Percentiles rank a stretch among this genome's conserved stretches.
Conservation (phyloP, 2,797 vertebrate genomes). For the Anguilla pacifica region DNA sequence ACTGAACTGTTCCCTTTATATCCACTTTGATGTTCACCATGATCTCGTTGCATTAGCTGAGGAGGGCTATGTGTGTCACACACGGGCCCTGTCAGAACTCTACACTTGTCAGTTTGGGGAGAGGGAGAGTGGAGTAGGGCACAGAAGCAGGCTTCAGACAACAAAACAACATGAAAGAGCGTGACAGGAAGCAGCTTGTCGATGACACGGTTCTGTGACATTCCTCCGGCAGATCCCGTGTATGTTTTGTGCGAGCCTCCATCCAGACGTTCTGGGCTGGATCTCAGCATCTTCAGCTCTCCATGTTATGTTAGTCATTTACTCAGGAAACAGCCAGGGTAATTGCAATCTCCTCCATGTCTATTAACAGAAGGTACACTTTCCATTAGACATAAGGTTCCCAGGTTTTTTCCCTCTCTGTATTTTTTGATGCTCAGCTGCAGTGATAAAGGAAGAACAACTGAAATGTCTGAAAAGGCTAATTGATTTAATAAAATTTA, state of each 20-base stretch:
- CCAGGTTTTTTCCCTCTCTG: no score
- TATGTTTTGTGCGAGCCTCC: conserved; percentile 48
- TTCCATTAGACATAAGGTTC: no score
- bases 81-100: neutral
- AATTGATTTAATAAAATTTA: no score
- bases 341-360: neutral
- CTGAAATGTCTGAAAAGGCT: no score
- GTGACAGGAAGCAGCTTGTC: conserved; percentile 68
- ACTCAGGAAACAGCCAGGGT: neutral
- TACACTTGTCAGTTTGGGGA: neutral
- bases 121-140: conserved; percentile 32
- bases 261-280: conserved; percentile 73
- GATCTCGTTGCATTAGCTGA: neutral
- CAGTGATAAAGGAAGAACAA: no score
- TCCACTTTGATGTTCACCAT: neutral
- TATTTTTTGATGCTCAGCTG: no score
- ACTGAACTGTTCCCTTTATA: neutral
- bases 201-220: conserved; percentile 55
- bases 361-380: neutral
- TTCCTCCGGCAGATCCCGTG: conserved; percentile 60
- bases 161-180: conserved; percentile 45
- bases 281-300: conserved; percentile 66
- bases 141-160: neutral
- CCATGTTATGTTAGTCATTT: conserved; percentile 65
- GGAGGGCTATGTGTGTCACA: neutral